phyloP scores from a whole-genome alignment of 2,797 vertebrate genomes.

The Schizothorax lantsangensis region DNA sequence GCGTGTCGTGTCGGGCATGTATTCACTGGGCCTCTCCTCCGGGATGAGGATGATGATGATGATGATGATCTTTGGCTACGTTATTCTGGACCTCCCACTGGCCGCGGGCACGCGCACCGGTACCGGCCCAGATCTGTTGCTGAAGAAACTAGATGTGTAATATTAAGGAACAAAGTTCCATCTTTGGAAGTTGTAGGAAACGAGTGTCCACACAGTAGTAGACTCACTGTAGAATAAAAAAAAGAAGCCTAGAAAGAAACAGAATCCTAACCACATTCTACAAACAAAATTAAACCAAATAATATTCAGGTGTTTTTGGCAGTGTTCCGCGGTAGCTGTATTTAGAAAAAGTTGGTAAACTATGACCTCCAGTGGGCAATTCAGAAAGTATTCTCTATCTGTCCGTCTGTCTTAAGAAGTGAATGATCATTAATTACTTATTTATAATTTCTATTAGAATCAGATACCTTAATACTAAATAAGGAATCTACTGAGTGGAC shows the following conservation, averaged over 20 bases:
- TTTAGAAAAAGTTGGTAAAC: background rate
- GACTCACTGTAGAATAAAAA: background rate
- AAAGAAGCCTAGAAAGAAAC: background rate
- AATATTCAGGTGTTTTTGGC: background rate
- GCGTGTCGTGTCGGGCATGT: conserved; percentile 42
- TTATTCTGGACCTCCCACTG: conserved; percentile 37
- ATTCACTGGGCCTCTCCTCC: conserved; percentile 40
- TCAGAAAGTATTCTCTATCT: too few species aligned
- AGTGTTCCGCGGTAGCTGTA: background rate
- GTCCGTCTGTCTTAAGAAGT: background rate
- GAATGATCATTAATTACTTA: too few species aligned
- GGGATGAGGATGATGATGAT: background rate
- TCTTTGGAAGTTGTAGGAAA: background rate
- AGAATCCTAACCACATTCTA: background rate
- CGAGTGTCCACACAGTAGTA: too few species aligned
- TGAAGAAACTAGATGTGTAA: background rate
- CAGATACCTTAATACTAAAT: background rate
- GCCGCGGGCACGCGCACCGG: conserved; percentile 22
- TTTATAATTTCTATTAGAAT: too few species aligned
- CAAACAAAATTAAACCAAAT: background rate
- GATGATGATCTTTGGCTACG: conserved; percentile 32
- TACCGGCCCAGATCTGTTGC: background rate
- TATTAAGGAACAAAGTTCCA: background rate
- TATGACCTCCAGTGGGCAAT: background rate
- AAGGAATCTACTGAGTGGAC: background rate